Evolutionary conservation across 2,888 invertebrate genomes (phyloP).

Genomic region (Neuroscelio doddi): DNA sequence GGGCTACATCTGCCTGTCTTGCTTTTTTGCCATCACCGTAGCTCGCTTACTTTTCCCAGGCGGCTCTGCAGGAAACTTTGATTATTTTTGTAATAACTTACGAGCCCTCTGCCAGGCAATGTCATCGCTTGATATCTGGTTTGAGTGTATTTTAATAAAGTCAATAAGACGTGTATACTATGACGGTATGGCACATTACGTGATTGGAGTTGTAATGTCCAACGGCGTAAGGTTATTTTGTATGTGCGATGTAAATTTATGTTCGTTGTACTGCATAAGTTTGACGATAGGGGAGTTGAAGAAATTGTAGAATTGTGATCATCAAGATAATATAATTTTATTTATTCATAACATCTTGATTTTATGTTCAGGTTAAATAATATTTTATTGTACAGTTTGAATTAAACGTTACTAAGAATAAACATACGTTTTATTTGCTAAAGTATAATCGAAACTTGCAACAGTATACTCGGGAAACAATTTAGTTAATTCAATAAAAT

Average conservation of each 20-base stretch:
- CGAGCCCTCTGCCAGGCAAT: conserved; percentile 14
- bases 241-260: neutral
- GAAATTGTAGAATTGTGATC: too few species aligned
- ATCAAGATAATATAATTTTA: too few species aligned
- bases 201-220: neutral
- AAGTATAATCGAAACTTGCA: too few species aligned
- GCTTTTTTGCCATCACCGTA: conserved; percentile 28
- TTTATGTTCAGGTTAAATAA: too few species aligned
- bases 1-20: conserved; percentile 26
- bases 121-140: conserved; percentile 19
- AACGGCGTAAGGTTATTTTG: neutral
- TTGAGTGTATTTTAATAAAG: conserved; percentile 19
- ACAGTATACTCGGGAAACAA: too few species aligned
- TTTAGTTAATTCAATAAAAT: too few species aligned
- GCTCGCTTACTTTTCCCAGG: conserved; percentile 35
- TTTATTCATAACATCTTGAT: too few species aligned
- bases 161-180: neutral
- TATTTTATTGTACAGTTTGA: too few species aligned
- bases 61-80: conserved; percentile 62
- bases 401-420: too few species aligned
- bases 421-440: too few species aligned
- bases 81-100: conserved; percentile 71
- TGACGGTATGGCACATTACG: neutral
- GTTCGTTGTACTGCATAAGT: too few species aligned
- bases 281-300: too few species aligned